Percentiles rank a stretch among this genome's conserved stretches.
Evolutionary conservation across 2,797 vertebrate species (phyloP).

Genomic region (Caiman crocodilus): DNA sequence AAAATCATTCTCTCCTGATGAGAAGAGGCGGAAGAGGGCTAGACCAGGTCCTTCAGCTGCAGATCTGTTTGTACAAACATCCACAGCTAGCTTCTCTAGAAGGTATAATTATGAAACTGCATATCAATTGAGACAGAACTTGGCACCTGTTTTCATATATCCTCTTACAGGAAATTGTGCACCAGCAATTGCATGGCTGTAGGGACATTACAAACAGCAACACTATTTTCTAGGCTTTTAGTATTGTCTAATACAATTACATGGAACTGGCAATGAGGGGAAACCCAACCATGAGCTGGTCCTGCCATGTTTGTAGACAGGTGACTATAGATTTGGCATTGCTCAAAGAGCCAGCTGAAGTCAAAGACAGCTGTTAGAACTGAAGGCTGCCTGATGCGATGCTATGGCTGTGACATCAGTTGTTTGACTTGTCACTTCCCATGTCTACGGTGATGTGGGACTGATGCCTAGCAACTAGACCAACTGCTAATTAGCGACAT

Average conservation of each 20-base stretch:
- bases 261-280: neutral
- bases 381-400: neutral
- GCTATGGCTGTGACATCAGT: rapidly evolving
- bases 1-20: neutral
- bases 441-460: neutral
- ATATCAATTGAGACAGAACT: neutral
- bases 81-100: neutral
- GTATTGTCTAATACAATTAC: neutral
- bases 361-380: neutral
- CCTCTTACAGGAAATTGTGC: neutral
- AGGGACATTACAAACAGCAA: neutral
- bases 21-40: neutral
- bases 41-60: neutral
- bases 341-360: neutral
- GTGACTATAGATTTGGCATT: neutral
- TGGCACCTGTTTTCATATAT: neutral
- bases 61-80: neutral
- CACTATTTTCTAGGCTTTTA: neutral
- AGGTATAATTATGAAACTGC: neutral
- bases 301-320: neutral
- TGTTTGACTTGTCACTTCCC: neutral
- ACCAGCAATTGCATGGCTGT: neutral
- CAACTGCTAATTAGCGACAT: neutral
- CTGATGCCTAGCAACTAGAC: too few species aligned
- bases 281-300: neutral